Conservation (phyloP, 1,140 invertebrate species). For the Cataglyphis hispanica region DNA sequence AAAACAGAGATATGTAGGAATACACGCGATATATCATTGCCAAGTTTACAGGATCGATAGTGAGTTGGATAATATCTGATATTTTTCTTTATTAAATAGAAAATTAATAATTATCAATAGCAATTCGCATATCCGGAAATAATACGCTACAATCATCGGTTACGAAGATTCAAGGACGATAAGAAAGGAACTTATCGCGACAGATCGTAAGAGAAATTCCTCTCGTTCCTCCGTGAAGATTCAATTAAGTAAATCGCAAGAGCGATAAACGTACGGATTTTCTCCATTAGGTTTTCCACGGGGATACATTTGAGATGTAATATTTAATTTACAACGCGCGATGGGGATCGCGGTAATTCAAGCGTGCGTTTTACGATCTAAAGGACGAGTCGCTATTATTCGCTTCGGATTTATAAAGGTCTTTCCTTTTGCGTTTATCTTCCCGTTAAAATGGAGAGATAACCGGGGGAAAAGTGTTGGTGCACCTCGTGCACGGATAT, state of each 20-base stretch:
- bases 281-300: constrained; percentile 11
- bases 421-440: constrained; percentile 66
- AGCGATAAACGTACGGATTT: not conserved
- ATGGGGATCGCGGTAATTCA: constrained; percentile 20
- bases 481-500: constrained; percentile 55
- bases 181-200: constrained; percentile 49
- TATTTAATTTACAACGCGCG: constrained; percentile 65
- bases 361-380: constrained; percentile 67
- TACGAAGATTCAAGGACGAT: constrained; percentile 69
- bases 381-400: constrained; percentile 65
- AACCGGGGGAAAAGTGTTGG: constrained; percentile 42
- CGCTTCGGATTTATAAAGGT: constrained; percentile 64
- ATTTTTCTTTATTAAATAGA: not conserved
- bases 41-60: constrained; percentile 18
- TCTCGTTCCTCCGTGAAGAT: not conserved
- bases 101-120: too few relatives aligned
- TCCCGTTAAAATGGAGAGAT: constrained; percentile 50
- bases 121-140: not conserved
- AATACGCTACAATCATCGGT: constrained; percentile 17
- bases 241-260: constrained; percentile 16
- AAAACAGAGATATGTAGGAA: not conserved
- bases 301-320: constrained; percentile 50
- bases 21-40: not conserved
- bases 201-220: constrained; percentile 3
- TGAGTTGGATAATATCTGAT: not conserved